Evolutionary conservation across 2,888 invertebrate genomes (phyloP), one percentile per base, ranked within the genome.

Genomic region (Lycocerus yunnanus): DNA sequence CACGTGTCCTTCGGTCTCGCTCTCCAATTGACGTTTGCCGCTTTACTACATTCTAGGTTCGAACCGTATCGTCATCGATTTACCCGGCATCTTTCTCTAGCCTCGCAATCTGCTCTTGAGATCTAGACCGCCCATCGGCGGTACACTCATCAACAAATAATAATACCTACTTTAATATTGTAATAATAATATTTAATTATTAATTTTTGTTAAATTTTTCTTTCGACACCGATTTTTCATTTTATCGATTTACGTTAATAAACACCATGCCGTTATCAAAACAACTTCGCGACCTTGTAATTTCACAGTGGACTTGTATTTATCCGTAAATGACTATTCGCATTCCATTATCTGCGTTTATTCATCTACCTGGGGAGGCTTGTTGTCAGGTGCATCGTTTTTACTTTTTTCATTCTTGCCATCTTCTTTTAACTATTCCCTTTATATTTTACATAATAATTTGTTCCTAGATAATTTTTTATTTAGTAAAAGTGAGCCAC

Each of bases 11-110:
- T 60, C 72, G 67, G 16, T 20, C 18, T 58, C 60, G 20, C 66
- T 24, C 21, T 27, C 6, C 15, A 61, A 70, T 74, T 43, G 61
- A 66, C 15, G 66, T 75, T 74, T 65, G 72, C 76, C 78, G 80
- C 76, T 79, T 58, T 70, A 61, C 69, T 65, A 16, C 68, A 61
- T 58, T 43, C 11, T 69, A 58, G 74, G 66, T 75, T 66, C 73
- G 71, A 70, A 69, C 71, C 72, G 63, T 67, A 72, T 75, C 76
- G 75, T 75, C 79, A 78, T 78, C 76, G 78, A 75, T 77, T 80
- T 77, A 66, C 74, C 78, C 75, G 77, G 72, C 78, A 78, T 76
- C 74, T 75, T 76, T 77, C 75, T 77, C 72, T 71, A 73, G 68
- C 73, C 70, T 73, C 66, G 66, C 73, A 73, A 73, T 73, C 73